Evolutionary conservation across 2,113 vertebrate genomes (phyloP).

Genomic region (Propithecus coquereli): DNA sequence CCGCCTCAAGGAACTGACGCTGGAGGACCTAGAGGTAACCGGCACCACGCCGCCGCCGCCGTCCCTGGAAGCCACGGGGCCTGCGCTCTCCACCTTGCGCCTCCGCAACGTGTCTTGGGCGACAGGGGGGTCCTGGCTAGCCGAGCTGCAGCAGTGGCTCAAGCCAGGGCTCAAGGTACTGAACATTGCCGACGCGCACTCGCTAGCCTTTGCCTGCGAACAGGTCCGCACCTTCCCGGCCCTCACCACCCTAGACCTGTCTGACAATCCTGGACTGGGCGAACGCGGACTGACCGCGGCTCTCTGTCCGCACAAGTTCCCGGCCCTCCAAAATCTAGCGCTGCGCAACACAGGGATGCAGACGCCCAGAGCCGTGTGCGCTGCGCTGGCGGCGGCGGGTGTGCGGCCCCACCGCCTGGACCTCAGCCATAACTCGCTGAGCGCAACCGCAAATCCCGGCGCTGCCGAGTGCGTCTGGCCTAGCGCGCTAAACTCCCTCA

Average conservation of each 20-base stretch:
- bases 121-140: conserved; percentile 9
- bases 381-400: background rate
- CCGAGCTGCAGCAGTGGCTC: conserved; percentile 74
- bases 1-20: conserved; percentile 72
- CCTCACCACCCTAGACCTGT: conserved; percentile 76
- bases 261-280: conserved; percentile 70
- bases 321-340: conserved; percentile 69
- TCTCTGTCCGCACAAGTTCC: conserved; percentile 80
- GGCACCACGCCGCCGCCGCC: conserved; percentile 30
- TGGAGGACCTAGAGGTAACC: conserved; percentile 73
- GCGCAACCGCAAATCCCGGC: fast-evolving
- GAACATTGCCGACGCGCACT: conserved; percentile 36
- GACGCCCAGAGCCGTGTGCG: conserved; percentile 10
- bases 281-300: background rate
- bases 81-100: conserved; percentile 69
- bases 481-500: conserved; percentile 61
- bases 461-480: conserved; percentile 77
- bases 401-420: conserved; percentile 61
- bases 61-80: background rate
- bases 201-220: conserved; percentile 74
- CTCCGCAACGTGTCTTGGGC: conserved; percentile 75
- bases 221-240: conserved; percentile 47
- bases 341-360: conserved; percentile 75
- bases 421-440: conserved; percentile 82
- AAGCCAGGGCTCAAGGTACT: conserved; percentile 69